A percentile compares a stretch with the other conserved stretches of the same genome.
These are phyloP conservation scores for Oryzias dopingdopingensis DNA, from an alignment of 2,797 vertebrate species.

Conservation along the genomic window DNA sequence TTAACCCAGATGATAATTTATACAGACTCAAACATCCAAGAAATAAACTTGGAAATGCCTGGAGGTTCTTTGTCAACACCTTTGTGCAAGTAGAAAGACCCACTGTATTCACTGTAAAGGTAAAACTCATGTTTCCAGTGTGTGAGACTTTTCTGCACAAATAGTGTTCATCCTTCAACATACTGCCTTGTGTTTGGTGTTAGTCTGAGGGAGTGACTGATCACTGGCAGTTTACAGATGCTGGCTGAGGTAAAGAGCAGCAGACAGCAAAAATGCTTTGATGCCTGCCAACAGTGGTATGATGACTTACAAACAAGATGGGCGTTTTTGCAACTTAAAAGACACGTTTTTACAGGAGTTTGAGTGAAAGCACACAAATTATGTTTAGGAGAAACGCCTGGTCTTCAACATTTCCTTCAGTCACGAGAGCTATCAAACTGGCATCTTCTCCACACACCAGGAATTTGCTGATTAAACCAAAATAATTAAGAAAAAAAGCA, in stretches of 20 bases:
- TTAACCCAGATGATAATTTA: background rate
- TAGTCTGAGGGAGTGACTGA: slow-evolving; percentile 19
- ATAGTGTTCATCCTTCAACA: slow-evolving; percentile 10
- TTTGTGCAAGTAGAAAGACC: slow-evolving; percentile 14
- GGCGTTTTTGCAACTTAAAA: slow-evolving; percentile 8
- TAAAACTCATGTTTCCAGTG: slow-evolving; percentile 26
- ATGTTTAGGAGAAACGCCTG: slow-evolving; percentile 21
- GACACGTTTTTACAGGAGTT: slow-evolving; percentile 10
- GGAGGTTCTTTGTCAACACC: slow-evolving; percentile 13
- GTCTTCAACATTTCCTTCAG: background rate
- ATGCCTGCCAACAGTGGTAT: slow-evolving; percentile 23
- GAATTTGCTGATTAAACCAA: slow-evolving; percentile 22
- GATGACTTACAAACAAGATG: slow-evolving; percentile 33
- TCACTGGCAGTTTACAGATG: slow-evolving; percentile 21
- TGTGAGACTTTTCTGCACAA: slow-evolving; percentile 13
- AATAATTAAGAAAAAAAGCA: slow-evolving; percentile 18
- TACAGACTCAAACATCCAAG: background rate
- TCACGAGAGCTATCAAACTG: slow-evolving; percentile 10
- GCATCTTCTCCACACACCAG: background rate
- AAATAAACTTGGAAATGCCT: slow-evolving; percentile 4
- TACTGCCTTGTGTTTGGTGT: slow-evolving; percentile 33
- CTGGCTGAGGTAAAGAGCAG: slow-evolving; percentile 15
- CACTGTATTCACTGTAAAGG: slow-evolving; percentile 12
- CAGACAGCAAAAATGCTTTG: slow-evolving; percentile 26
- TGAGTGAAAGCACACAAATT: slow-evolving; percentile 13